These are phyloP conservation scores for Bugula neritina DNA, from an alignment of 2,888 invertebrate genomes.

Conservation along the genomic window DNA sequence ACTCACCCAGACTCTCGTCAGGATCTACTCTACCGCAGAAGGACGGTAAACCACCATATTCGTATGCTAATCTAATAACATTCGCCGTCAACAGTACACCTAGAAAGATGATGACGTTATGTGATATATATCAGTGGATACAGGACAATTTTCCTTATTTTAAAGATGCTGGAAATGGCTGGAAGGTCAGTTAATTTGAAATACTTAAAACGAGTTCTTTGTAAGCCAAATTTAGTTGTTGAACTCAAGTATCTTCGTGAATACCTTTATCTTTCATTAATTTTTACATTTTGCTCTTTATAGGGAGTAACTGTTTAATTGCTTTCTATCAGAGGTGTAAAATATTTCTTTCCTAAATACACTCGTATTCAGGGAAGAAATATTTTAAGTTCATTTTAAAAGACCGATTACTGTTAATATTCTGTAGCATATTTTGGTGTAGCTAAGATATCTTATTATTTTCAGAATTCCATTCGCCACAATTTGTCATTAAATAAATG, in stretches of 20 bases:
- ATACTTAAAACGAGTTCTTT: too few species aligned
- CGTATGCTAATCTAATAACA: conserved; percentile 67
- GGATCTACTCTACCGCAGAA: conserved; percentile 32
- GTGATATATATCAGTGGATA: conserved; percentile 69
- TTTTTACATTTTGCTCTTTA: neutral
- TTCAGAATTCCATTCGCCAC: conserved; percentile 68
- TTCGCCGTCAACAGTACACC: conserved; percentile 64
- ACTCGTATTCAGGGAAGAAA: too few species aligned
- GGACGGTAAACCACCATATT: conserved; percentile 57
- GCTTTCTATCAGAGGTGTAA: too few species aligned
- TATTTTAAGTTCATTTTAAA: too few species aligned
- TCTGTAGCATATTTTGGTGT: too few species aligned
- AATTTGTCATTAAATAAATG: conserved; percentile 68
- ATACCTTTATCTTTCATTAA: neutral
- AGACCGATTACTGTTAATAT: too few species aligned
- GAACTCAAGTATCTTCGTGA: neutral
- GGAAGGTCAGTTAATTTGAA: conserved; percentile 71
- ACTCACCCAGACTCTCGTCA: conserved; percentile 22
- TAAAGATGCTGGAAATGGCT: conserved; percentile 64
- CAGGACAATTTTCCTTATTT: conserved; percentile 68
- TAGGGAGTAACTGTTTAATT: too few species aligned
- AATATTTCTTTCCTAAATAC: too few species aligned
- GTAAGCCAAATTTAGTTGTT: neutral
- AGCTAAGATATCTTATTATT: too few species aligned
- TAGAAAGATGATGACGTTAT: conserved; percentile 67